Evolutionary conservation across 2,888 invertebrate genomes (phyloP).

Genomic region (Rotaria sp.): DNA sequence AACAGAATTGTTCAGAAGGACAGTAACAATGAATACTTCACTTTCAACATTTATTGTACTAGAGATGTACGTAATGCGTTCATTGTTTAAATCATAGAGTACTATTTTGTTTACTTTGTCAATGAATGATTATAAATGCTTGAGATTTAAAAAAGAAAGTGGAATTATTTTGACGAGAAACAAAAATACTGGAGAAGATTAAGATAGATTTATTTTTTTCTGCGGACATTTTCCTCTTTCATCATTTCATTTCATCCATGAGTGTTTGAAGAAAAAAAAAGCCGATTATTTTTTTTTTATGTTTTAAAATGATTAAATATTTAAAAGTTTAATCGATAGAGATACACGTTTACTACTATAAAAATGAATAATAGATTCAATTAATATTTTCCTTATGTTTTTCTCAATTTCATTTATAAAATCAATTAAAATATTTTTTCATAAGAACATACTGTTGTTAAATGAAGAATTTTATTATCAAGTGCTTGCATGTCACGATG

Average conservation of each 20-base stretch:
- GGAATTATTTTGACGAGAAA: neutral
- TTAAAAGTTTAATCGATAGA: no score
- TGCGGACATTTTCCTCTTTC: neutral
- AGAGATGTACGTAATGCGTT: neutral
- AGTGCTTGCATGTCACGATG: slow-evolving; percentile 49
- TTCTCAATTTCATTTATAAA: no score
- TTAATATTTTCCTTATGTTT: no score
- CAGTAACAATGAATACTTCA: no score
- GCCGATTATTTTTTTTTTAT: neutral
- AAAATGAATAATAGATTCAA: no score
- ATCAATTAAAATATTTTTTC: no score
- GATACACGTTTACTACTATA: no score
- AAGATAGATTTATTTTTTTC: neutral
- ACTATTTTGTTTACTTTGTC: neutral
- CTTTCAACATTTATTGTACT: neutral
- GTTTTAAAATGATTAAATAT: no score
- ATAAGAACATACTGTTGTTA: slow-evolving; percentile 43
- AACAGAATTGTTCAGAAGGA: no score
- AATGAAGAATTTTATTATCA: slow-evolving; percentile 47
- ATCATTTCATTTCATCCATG: no score
- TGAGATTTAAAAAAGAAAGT: neutral
- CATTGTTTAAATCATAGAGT: neutral
- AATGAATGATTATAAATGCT: neutral
- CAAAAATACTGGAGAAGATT: neutral
- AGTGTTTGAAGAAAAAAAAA: neutral